Base-by-base conservation (phyloP, 2,797 vertebrate genomes). In the Ciconia nigra region DNA sequence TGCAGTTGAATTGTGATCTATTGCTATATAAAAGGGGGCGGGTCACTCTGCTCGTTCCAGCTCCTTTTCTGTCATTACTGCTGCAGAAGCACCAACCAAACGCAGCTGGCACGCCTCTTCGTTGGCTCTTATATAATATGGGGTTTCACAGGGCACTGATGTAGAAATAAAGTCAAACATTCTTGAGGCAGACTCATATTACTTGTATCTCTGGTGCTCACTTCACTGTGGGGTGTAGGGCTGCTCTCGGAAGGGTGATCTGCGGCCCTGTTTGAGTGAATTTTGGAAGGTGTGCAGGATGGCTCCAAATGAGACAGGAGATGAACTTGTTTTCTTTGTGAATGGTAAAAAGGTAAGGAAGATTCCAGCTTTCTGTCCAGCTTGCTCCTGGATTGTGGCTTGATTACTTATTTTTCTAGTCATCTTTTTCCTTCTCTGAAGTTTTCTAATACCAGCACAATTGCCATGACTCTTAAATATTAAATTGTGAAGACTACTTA, bases 311-410 rank as follows among this genome's bases (percentile, higher is more conserved):
- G 22, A 89, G 93, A 84, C 94, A 69, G 57, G 90, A 2, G 97
- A 98, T 42, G 96, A 98, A 59, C 83, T 98, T 93, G 93, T 98
- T 96, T 98, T 98, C 97, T 98, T 98, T 97, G 98, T 98, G 92
- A 98, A 98, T 93, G 98, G 98, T 79, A 98, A 95, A 96, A 98
- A 98, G 98, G 98, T 98, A 98, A 98, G 98, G 72, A 83, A 83
- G 63, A 71, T 37, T 67, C 22, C 47, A 69, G 39, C 37, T 85
- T 92, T 81, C 67, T 94, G 22, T 49, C 70, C 21, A n/a, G 26
- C 55, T 90, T 91, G 13, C 26, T 83, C 7, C 86, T 76, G 77
- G 51, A 31, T 4, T 62, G 42, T 84, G 47, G 20, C 39, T 94
- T 63, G 49, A 57, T 93, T 71, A 10, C 29, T 86, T 67, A 13